Conservation (phyloP, 2,797 vertebrate genomes). For the Crenuchus spilurus region DNA sequence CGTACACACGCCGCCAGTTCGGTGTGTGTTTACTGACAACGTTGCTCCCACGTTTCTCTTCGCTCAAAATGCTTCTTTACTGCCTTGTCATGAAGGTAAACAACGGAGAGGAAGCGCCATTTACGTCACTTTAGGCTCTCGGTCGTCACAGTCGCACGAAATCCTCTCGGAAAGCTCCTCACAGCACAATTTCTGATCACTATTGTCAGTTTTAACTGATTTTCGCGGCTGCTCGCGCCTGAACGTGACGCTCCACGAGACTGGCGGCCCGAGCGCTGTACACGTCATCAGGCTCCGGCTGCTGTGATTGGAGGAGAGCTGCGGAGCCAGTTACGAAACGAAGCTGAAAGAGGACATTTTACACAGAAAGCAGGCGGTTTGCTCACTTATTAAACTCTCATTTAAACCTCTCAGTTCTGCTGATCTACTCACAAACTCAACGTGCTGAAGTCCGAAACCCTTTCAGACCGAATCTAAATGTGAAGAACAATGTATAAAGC, state of each 20-base stretch:
- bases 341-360: background rate
- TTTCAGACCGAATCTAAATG: no score
- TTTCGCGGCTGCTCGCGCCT: background rate
- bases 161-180: no score
- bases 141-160: no score
- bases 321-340: slow-evolving; percentile 39
- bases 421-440: no score
- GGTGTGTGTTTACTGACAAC: slow-evolving; percentile 32
- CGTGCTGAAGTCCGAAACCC: no score
- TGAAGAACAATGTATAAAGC: no score
- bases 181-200: no score
- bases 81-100: slow-evolving; percentile 54
- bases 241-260: slow-evolving; percentile 32
- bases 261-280: background rate
- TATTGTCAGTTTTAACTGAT: no score
- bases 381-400: no score
- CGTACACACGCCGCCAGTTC: background rate
- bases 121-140: slow-evolving; percentile 44
- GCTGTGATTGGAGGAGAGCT: background rate
- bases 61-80: no score
- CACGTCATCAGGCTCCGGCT: slow-evolving; percentile 16
- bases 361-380: no score
- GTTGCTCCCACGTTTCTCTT: slow-evolving; percentile 57
- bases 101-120: slow-evolving; percentile 62
- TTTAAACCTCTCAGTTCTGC: no score